phyloP scores from a whole-genome alignment of 2,888 invertebrate genomes.

The Euplexia lucipara region DNA sequence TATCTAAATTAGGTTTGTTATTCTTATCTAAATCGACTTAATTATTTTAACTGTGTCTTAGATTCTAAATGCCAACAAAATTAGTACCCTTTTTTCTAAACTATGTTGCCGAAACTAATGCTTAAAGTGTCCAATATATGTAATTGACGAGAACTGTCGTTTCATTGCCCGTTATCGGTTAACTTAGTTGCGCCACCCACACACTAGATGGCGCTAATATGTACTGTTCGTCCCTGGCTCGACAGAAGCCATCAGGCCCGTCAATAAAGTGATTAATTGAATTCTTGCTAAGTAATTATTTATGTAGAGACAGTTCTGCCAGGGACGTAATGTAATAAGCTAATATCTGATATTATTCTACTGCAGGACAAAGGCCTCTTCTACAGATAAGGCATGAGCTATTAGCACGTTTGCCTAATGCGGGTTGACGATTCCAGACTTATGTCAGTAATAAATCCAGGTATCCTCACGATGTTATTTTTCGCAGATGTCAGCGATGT shows the following conservation, averaged over 20 bases:
- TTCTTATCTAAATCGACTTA: not conserved
- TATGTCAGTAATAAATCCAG: too few relatives aligned
- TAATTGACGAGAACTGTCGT: constrained; percentile 21
- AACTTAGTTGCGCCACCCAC: constrained; percentile 17
- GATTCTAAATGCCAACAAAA: not conserved
- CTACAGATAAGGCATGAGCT: too few relatives aligned
- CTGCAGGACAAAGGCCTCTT: too few relatives aligned
- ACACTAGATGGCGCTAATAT: constrained; percentile 28
- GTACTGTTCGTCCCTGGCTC: constrained; percentile 1
- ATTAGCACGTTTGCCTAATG: too few relatives aligned
- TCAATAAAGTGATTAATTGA: constrained; percentile 34
- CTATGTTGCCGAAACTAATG: not conserved
- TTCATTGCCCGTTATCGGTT: constrained; percentile 33
- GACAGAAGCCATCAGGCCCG: constrained; percentile 9
- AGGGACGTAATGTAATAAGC: too few relatives aligned
- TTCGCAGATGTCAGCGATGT: too few relatives aligned
- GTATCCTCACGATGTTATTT: too few relatives aligned
- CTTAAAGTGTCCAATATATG: constrained; percentile 2
- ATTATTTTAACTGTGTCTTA: not conserved
- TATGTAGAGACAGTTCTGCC: not conserved
- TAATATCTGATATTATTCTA: too few relatives aligned
- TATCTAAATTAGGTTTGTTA: too few relatives aligned
- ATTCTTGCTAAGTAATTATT: constrained; percentile 18
- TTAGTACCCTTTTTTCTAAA: not conserved
- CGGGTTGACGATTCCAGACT: too few relatives aligned